Evolutionary conservation across 2,113 vertebrate species (phyloP).

Genomic region (Mustela nigripes): DNA sequence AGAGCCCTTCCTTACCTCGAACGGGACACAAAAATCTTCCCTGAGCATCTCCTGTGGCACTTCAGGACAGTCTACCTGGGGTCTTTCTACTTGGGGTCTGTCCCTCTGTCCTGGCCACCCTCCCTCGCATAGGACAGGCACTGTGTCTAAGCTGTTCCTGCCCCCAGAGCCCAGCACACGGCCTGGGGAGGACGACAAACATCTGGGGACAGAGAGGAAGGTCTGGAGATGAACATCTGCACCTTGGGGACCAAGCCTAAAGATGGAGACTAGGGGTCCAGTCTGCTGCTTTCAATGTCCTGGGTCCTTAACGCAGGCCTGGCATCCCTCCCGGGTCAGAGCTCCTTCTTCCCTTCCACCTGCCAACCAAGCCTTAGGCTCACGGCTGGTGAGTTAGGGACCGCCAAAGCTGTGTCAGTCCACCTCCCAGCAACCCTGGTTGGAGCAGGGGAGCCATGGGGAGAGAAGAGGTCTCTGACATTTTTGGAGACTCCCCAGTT

Average conservation of each 20-base stretch:
- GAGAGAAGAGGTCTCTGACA: not conserved
- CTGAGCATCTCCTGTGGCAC: not conserved
- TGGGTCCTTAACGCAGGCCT: fast-evolving
- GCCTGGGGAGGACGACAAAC: not conserved
- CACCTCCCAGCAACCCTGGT: not conserved
- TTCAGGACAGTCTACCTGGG: not conserved
- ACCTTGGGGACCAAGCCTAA: not conserved
- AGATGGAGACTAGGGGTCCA: no score
- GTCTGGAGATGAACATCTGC: not conserved
- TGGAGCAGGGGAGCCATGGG: fast-evolving
- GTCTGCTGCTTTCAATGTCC: not conserved
- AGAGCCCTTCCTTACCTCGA: not conserved
- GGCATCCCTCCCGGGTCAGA: not conserved
- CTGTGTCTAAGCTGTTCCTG: not conserved
- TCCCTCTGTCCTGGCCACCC: not conserved
- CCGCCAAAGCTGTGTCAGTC: fast-evolving
- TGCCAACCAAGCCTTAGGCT: no score
- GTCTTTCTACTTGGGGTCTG: not conserved
- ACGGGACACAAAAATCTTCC: not conserved
- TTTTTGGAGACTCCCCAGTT: not conserved
- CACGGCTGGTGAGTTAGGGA: not conserved
- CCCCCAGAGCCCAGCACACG: not conserved
- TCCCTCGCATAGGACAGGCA: not conserved
- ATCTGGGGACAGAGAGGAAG: not conserved
- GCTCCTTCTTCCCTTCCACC: not conserved